Conservation (phyloP, 2,113 vertebrate species). For the Mus pahari region DNA sequence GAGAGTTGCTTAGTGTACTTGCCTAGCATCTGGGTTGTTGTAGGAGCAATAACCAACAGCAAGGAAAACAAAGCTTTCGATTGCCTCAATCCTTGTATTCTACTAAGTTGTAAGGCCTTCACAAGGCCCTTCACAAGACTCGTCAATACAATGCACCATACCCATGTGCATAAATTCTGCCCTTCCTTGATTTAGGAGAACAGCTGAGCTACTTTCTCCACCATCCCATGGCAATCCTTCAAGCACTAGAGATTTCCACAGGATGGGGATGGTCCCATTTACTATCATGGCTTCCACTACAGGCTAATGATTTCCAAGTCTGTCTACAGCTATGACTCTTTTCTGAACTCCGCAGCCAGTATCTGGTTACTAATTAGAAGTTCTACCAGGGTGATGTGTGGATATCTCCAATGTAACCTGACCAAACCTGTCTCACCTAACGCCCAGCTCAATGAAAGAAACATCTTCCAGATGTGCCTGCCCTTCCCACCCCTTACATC, state of each 20-base stretch:
- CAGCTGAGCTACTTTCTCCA: background rate
- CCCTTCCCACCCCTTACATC: background rate
- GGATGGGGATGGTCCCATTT: background rate
- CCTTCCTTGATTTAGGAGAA: constrained; percentile 28
- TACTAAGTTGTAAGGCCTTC: background rate
- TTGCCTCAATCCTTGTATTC: background rate
- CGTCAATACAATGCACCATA: background rate
- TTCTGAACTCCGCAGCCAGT: constrained; percentile 23
- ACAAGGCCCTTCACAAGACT: background rate
- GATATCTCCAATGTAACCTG: background rate
- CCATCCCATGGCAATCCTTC: background rate
- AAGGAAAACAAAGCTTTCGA: background rate
- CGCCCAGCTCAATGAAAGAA: background rate
- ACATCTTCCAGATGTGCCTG: background rate
- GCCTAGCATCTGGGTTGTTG: background rate
- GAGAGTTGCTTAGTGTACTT: background rate
- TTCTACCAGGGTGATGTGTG: background rate
- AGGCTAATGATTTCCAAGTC: constrained; percentile 8
- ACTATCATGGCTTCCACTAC: background rate
- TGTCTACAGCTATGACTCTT: constrained; percentile 8
- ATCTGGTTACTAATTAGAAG: background rate
- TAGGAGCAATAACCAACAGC: background rate
- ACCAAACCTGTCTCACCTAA: background rate
- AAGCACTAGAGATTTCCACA: background rate
- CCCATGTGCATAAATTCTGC: background rate